Conservation (phyloP, 2,888 invertebrate genomes). For the Notocelia uddmanniana region DNA sequence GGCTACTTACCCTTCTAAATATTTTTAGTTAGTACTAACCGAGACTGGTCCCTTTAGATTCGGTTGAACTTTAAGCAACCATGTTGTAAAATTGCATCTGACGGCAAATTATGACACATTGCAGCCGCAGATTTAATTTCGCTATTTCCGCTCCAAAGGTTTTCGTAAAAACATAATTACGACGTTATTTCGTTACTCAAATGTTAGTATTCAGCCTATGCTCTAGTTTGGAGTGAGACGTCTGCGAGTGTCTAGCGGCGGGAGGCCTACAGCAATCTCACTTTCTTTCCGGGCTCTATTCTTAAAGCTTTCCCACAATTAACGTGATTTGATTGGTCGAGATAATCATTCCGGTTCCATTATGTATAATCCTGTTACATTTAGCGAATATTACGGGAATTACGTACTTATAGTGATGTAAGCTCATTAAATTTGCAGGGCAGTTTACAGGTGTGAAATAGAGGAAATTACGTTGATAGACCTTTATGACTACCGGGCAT, state of each 20-base stretch:
- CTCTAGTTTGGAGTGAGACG: conserved; percentile 15
- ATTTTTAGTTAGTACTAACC: not conserved
- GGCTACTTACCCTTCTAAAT: not conserved
- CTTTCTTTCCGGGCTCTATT: conserved; percentile 77
- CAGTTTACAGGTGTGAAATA: conserved; percentile 8
- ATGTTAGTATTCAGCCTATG: not conserved
- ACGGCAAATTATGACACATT: conserved; percentile 33
- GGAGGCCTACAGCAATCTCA: conserved; percentile 55
- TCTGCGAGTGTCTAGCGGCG: conserved; percentile 43
- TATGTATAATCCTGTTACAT: conserved; percentile 44
- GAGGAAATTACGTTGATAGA: not conserved
- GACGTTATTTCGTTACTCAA: conserved; percentile 6
- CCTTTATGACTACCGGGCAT: conserved; percentile 1
- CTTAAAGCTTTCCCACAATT: conserved; percentile 75
- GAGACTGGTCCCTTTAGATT: conserved; percentile 22
- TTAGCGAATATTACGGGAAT: conserved; percentile 38
- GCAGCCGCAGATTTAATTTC: conserved; percentile 14
- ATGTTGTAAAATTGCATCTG: conserved; percentile 33
- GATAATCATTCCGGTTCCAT: conserved; percentile 55
- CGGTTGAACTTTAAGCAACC: conserved; percentile 25
- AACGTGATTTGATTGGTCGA: conserved; percentile 61
- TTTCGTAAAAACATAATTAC: conserved; percentile 27
- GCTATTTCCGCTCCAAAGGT: conserved; percentile 20
- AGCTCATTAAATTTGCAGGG: conserved; percentile 26
- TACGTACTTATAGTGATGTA: conserved; percentile 33